Evolutionary conservation across 2,113 vertebrate genomes (phyloP), one percentile per base, ranked within the genome.

Genomic region (Indri indri): DNA sequence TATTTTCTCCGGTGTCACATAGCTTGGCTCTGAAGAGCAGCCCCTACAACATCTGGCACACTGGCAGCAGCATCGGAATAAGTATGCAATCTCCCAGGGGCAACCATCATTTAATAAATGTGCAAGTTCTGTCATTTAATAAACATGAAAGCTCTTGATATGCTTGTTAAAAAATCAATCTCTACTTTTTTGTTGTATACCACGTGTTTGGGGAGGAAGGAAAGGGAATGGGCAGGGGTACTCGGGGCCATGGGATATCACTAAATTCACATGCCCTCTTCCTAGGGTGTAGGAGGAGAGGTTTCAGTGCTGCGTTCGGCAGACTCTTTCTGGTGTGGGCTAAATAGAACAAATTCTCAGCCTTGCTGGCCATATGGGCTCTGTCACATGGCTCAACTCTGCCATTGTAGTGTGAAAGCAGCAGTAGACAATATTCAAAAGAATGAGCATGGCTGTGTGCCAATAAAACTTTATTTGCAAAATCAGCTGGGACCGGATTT

Each of bases 391-490:
- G 73, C 82, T 95, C 81, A 68, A 45, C 54, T 74, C 37, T 9
- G 80, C 68, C 34, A 57, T 61, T 22, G 42, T 88, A 66, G 88
- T 57, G 10, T 13, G 4, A 95, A 85, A 94, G 82, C 90, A 83
- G 63, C 88, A 17, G 4, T 40, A n/a, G 86, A 50, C 71, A 70
- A 73, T 25, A 54, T 52, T 59, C 59, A 91, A 86, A 91, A n/a
- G 34, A 89, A 73, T 54, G 25, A 95, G 50, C 0, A 3, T 93
- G 95, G 82, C 92, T 83, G 30, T 23, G 54, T 86, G 96, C 94
- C 97, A 97, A 92, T 71, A 86, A 97, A 97, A 89, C 57, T 90
- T 94, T 91, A 95, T 93, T 95, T 90, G 96, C 71, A 88, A 90
- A 95, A 94, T 30, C 59, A 94, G 32, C n/a, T 22, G 3, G 14